These are phyloP conservation scores for Pherbina coryleti DNA, from an alignment of 2,888 invertebrate species.

Conservation along the genomic window DNA sequence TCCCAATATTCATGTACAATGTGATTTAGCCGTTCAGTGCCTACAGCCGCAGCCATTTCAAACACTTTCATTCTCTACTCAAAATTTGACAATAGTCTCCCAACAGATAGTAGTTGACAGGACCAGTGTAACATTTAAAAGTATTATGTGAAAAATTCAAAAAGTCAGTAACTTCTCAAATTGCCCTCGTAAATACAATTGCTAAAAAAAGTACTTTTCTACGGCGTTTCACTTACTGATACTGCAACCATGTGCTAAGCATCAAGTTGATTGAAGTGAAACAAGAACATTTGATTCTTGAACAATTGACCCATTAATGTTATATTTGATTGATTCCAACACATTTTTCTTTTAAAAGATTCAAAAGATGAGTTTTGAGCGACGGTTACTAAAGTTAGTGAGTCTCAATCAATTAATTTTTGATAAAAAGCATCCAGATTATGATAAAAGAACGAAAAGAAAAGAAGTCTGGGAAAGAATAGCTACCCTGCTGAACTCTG, in stretches of 20 bases:
- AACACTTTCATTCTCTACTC: too few relatives aligned
- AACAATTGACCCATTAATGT: not conserved
- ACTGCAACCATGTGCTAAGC: not conserved
- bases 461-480: constrained; percentile 6
- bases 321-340: not conserved
- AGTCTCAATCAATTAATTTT: constrained; percentile 11
- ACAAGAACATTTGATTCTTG: not conserved
- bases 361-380: constrained; percentile 5
- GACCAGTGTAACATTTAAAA: too few relatives aligned
- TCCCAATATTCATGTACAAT: too few relatives aligned
- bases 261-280: not conserved
- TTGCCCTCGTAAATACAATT: too few relatives aligned
- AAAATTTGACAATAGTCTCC: too few relatives aligned
- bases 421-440: not conserved
- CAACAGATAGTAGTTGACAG: too few relatives aligned
- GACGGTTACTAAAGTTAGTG: not conserved
- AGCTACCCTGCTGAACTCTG: not conserved
- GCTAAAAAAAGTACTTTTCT: not conserved
- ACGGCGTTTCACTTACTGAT: too few relatives aligned
- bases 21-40: too few relatives aligned
- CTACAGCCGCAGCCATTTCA: too few relatives aligned
- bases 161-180: too few relatives aligned
- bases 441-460: not conserved
- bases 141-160: too few relatives aligned
- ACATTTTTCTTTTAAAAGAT: not conserved